These are phyloP conservation scores for Allacma fusca DNA, from an alignment of 2,888 invertebrate genomes.

Conservation along the genomic window DNA sequence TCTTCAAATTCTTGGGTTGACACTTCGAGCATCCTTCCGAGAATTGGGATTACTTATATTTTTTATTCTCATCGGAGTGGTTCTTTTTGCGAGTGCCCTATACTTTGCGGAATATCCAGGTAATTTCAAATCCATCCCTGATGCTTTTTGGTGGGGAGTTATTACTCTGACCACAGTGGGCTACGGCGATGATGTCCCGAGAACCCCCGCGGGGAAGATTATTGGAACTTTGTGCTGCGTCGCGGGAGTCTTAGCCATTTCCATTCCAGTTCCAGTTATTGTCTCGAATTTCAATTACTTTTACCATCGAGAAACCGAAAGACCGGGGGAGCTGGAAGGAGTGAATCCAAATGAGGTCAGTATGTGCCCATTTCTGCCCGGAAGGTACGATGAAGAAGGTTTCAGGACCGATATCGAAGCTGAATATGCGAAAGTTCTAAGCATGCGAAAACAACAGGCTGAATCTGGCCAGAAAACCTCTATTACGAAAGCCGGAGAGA, in stretches of 20 bases:
- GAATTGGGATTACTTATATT: conserved; percentile 55
- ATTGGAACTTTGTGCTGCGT: conserved; percentile 52
- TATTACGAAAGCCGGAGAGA: no score
- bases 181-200: conserved; percentile 50
- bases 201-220: conserved; percentile 43
- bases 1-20: conserved; percentile 57
- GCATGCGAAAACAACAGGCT: no score
- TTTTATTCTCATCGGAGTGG: conserved; percentile 53
- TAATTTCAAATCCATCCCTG: conserved; percentile 47
- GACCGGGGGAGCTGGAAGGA: conserved; percentile 32
- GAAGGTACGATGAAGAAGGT: conserved; percentile 1
- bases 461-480: no score
- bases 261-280: conserved; percentile 58
- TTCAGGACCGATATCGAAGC: background rate
- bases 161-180: conserved; percentile 56
- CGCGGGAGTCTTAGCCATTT: conserved; percentile 51
- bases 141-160: conserved; percentile 57
- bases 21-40: conserved; percentile 55
- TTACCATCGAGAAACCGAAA: conserved; percentile 52
- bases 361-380: conserved; percentile 43
- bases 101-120: conserved; percentile 45
- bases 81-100: conserved; percentile 53
- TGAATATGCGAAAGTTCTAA: background rate
- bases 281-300: conserved; percentile 58
- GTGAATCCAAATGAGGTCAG: conserved; percentile 31